These are phyloP conservation scores for Zaprionus kolodkinae DNA, from an alignment of 1,140 invertebrate species.

Conservation along the genomic window DNA sequence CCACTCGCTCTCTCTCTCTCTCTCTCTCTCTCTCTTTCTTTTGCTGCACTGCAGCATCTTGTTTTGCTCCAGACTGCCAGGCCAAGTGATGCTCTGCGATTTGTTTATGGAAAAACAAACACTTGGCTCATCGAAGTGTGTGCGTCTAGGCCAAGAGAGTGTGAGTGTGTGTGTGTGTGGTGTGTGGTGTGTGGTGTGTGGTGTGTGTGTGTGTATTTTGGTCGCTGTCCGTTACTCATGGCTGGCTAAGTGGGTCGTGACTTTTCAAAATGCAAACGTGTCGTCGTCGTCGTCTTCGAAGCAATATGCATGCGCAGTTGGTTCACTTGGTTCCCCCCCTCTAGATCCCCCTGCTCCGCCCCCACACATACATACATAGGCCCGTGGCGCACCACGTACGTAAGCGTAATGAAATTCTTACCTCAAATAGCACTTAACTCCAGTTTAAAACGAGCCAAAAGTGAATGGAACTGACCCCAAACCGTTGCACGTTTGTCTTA, in stretches of 20 bases:
- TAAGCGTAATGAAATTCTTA: constrained; percentile 81
- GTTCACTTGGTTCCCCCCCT: constrained; percentile 5
- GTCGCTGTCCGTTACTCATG: constrained; percentile 78
- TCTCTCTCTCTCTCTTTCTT: not conserved
- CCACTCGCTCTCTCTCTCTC: not conserved
- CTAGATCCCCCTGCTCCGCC: constrained; percentile 5
- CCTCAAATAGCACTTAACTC: constrained; percentile 82
- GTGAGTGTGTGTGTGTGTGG: constrained; percentile 7
- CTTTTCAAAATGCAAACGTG: constrained; percentile 82
- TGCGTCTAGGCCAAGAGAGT: not conserved
- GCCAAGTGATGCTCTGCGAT: constrained; percentile 52
- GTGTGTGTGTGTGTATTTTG: constrained; percentile 44
- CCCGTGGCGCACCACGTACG: constrained; percentile 70
- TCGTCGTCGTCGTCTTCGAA: constrained; percentile 64
- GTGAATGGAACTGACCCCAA: constrained; percentile 82
- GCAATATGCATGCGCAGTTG: constrained; percentile 57
- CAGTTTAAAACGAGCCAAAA: constrained; percentile 82
- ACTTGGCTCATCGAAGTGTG: constrained; percentile 56
- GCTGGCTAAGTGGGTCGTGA: constrained; percentile 81
- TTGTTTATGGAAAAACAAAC: constrained; percentile 78
- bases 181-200: constrained; percentile 17
- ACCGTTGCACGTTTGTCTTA: constrained; percentile 81
- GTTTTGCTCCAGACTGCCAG: constrained; percentile 19
- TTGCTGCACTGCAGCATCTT: not conserved
- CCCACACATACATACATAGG: constrained; percentile 38